A percentile compares a stretch with the other conserved stretches of the same genome.
phyloP scores from a whole-genome alignment of 37 sponge, comb jelly and placozoan genomes.

The Ephydatia muelleri region DNA sequence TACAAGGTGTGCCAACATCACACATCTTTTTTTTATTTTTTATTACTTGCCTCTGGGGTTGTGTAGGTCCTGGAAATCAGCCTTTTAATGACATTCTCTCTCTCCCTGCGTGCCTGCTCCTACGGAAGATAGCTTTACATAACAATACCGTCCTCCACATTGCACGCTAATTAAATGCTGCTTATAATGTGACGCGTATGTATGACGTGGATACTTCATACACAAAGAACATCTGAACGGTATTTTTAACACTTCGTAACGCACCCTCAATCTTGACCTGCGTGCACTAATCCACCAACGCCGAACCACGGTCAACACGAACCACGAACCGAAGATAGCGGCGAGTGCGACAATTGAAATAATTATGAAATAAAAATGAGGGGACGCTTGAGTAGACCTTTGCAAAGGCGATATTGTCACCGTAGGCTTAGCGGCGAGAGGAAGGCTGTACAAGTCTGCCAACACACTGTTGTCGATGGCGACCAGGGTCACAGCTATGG shows the following conservation, averaged over 20 bases:
- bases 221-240: too few species aligned
- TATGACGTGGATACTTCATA: too few species aligned
- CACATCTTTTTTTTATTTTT: background rate
- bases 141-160: too few species aligned
- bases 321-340: slow-evolving; percentile 66
- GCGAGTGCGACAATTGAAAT: slow-evolving; percentile 72
- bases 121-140: background rate
- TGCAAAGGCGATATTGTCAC: background rate
- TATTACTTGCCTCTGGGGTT: background rate
- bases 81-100: background rate
- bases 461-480: background rate
- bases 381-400: background rate
- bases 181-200: slow-evolving; percentile 45
- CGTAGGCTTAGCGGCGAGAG: background rate
- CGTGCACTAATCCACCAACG: background rate
- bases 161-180: slow-evolving; percentile 45
- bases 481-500: background rate
- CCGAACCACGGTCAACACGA: slow-evolving; percentile 53
- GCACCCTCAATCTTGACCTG: background rate
- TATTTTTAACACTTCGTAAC: too few species aligned
- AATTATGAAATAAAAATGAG: slow-evolving; percentile 81
- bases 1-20: too few species aligned
- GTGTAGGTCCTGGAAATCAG: background rate
- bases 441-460: background rate
- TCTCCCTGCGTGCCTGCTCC: background rate